These are phyloP conservation scores for Agapornis roseicollis DNA, from an alignment of 2,113 vertebrate genomes.

Conservation along the genomic window DNA sequence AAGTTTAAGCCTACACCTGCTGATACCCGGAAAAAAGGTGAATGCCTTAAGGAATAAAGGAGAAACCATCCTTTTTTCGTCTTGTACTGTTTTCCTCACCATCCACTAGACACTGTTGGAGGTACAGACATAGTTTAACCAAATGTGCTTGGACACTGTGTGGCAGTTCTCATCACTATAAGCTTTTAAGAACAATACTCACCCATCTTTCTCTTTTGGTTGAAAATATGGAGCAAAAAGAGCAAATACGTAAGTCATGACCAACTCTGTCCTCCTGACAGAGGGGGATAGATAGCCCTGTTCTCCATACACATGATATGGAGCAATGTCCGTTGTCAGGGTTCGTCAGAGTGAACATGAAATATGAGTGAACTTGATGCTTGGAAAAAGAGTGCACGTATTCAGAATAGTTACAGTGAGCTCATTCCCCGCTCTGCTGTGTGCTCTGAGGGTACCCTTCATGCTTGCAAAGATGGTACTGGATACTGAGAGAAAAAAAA, in stretches of 20 bases:
- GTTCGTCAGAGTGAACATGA: not conserved
- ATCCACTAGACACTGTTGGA: not conserved
- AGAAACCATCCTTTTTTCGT: not conserved
- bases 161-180: not conserved
- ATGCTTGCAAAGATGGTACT: not conserved
- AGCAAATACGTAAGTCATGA: accelerated
- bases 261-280: not conserved
- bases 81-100: not conserved
- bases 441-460: not conserved
- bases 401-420: not conserved
- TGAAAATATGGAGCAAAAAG: not conserved
- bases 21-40: not conserved
- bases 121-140: not conserved
- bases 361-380: not conserved
- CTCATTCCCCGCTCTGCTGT: not conserved
- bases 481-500: not conserved
- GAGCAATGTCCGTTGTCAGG: not conserved
- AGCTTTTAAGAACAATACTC: not conserved
- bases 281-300: not conserved
- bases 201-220: not conserved
- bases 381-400: not conserved
- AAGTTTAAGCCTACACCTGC: not conserved
- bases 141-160: not conserved
- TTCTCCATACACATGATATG: not conserved
- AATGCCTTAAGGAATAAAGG: not conserved